Conservation (phyloP, 2,888 invertebrate species). For the Limnephilus rhombicus region DNA sequence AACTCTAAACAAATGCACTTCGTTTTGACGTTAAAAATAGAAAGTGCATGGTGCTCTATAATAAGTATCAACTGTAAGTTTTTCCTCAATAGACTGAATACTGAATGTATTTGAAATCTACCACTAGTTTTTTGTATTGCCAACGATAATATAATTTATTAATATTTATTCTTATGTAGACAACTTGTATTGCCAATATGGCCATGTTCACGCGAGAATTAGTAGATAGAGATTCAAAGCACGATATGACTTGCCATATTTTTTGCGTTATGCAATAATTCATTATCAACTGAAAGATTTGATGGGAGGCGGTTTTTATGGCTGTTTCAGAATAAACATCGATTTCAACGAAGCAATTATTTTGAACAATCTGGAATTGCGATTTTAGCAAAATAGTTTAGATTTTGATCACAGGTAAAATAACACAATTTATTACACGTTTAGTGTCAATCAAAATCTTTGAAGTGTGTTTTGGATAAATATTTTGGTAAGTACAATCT, state of each 20-base stretch:
- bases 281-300: not conserved
- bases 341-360: not conserved
- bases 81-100: not conserved
- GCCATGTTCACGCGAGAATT: not conserved
- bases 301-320: not conserved
- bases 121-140: not conserved
- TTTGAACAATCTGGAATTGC: not conserved
- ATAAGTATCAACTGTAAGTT: not conserved
- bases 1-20: not conserved
- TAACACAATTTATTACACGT: not conserved
- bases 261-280: not conserved
- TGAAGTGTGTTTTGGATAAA: too few relatives aligned
- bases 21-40: not conserved
- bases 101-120: not conserved
- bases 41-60: not conserved
- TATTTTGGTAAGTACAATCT: too few relatives aligned
- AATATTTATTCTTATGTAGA: not conserved
- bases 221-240: not conserved
- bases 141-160: conserved; percentile 15
- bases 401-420: not conserved
- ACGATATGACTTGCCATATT: not conserved
- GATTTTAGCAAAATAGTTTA: not conserved
- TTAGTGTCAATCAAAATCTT: not conserved
- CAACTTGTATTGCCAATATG: conserved; percentile 8
- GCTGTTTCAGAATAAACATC: not conserved